Base-by-base conservation (phyloP, 2,888 invertebrate species). In the Morpho helenor region DNA sequence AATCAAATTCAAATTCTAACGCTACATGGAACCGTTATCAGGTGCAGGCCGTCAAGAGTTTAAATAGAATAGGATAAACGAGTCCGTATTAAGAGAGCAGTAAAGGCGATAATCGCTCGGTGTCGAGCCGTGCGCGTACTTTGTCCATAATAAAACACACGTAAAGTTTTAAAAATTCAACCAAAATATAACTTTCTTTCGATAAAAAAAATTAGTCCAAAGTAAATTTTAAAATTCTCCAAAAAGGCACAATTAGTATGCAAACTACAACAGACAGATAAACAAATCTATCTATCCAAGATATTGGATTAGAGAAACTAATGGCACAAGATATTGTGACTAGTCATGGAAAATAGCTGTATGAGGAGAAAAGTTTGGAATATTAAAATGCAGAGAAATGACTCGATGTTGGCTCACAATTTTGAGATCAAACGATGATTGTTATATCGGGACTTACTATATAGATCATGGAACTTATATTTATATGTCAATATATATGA, bases 381-480 rank as follows among this genome's bases (percentile, higher is more conserved):
- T 67, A 71, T 71, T 70, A 79, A 82, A 84, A 48, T 49, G 48
- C 82, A 82, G 80, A 77, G 76, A 77, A 79, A 81, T 82, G 84
- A 84, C 85, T 85, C 72, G 79, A 52, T 60, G 75, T 75, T 75
- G 80, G 79, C 79, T 83, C 78, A 80, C 77, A 82, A 82, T 84
- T 84, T 84, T 88, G 88, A 89, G 88, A 88, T 88, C 88, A 87
- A 62, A 60, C 75, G 78, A 74, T 77, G 73, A 77, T 80, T 78
- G 69, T 47, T 23, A 46, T 75, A 79, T 74, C 82, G 68, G 73
- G 71, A 68, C 61, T 65, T 67, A 62, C 10, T 48, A 64, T 56
- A 65, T 58, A 66, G 60, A 59, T 63, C 66, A 60, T 66, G 59
- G 51, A 64, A 61, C 61, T 64, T 65, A 66, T 57, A 9, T 65